Percentiles rank a stretch among this genome's conserved stretches.
phyloP scores from a whole-genome alignment of 2,113 vertebrate genomes.

The Etheostoma spectabile region DNA sequence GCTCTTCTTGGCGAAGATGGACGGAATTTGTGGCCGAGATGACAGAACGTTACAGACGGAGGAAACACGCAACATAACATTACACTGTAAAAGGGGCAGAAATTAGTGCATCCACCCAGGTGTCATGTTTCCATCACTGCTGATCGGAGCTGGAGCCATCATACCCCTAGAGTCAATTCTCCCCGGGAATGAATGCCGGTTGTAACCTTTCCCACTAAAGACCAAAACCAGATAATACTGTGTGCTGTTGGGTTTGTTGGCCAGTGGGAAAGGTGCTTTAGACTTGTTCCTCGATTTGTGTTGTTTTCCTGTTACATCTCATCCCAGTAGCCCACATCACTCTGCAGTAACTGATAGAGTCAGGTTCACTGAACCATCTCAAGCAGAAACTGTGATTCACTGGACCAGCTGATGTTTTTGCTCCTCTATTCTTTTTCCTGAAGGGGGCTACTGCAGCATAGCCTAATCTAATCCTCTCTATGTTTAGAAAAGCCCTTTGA shows the following conservation, averaged over 20 bases:
- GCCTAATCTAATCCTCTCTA: constrained; percentile 1
- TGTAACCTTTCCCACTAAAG: no score
- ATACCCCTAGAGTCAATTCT: no score
- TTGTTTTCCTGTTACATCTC: constrained; percentile 17
- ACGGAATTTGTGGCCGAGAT: no score
- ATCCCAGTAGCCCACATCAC: constrained; percentile 8
- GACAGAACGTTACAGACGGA: no score
- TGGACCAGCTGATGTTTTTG: constrained; percentile 48
- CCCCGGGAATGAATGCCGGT: no score
- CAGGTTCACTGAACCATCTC: constrained; percentile 44
- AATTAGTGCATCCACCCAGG: no score
- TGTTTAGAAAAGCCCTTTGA: not conserved
- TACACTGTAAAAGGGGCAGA: no score
- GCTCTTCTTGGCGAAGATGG: no score
- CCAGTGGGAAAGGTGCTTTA: no score
- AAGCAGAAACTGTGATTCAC: constrained; percentile 38
- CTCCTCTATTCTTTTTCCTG: constrained; percentile 26
- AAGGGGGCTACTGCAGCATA: constrained; percentile 1
- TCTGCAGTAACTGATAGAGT: constrained; percentile 23
- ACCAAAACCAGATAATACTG: not conserved
- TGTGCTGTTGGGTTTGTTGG: not conserved
- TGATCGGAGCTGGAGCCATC: no score
- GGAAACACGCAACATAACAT: no score
- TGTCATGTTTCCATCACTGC: no score
- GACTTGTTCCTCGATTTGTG: not conserved